These are phyloP conservation scores for Drosophila asahinai DNA, from an alignment of 1,140 invertebrate genomes.

Conservation along the genomic window DNA sequence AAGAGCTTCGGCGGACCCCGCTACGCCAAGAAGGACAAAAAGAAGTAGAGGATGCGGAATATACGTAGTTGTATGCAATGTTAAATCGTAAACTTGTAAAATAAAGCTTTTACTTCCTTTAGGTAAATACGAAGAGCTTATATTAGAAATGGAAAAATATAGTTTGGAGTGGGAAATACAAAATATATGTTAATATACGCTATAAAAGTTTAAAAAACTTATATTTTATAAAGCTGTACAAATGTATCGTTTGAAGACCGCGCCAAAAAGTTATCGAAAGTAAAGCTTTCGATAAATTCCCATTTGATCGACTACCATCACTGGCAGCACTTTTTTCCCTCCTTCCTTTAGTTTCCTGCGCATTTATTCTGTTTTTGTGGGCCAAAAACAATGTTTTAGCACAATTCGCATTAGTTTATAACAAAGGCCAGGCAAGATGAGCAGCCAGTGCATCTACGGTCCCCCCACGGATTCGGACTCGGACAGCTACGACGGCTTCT, in stretches of 20 bases:
- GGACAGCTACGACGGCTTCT: constrained; percentile 79
- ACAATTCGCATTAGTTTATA: constrained; percentile 9
- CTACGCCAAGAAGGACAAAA: constrained; percentile 73
- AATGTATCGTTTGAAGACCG: not conserved
- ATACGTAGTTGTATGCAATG: constrained; percentile 29
- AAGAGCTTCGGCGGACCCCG: constrained; percentile 85
- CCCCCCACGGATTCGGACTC: constrained; percentile 70
- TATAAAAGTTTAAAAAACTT: no score
- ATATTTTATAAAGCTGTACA: no score
- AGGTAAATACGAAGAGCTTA: not conserved
- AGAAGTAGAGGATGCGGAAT: constrained; percentile 36
- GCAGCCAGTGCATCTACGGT: constrained; percentile 19
- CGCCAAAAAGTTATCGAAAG: constrained; percentile 8
- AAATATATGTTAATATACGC: not conserved
- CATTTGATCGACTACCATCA: not conserved
- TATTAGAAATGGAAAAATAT: no score
- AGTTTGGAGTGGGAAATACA: no score
- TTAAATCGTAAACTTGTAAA: constrained; percentile 37
- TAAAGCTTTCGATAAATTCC: not conserved
- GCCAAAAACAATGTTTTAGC: constrained; percentile 19
- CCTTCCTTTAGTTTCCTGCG: constrained; percentile 17
- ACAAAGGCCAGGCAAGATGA: constrained; percentile 29
- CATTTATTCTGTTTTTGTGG: constrained; percentile 7
- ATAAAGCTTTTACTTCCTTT: constrained; percentile 27
- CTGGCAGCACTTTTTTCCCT: not conserved